These are phyloP conservation scores for Carlito syrichta DNA, from an alignment of 2,113 vertebrate species.

Conservation along the genomic window DNA sequence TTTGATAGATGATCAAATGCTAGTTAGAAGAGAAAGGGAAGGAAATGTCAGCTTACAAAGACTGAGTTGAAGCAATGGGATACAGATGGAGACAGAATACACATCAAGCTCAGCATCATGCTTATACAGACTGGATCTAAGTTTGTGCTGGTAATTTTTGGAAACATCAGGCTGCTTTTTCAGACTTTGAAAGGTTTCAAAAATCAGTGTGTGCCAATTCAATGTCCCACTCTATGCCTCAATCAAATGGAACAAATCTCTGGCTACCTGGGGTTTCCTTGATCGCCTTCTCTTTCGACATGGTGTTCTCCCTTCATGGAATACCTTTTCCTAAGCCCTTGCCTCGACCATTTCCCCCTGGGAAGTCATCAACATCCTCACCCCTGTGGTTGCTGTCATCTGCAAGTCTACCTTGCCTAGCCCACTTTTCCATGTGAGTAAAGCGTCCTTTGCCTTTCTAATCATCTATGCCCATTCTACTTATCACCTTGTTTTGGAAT, in stretches of 20 bases:
- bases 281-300: not conserved
- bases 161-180: not conserved
- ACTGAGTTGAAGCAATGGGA: not conserved
- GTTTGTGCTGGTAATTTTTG: not conserved
- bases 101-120: not conserved
- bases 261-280: not conserved
- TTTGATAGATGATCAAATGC: not conserved
- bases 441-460: not conserved
- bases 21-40: not conserved
- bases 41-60: not conserved
- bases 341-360: not conserved
- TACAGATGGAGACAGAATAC: not conserved
- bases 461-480: not conserved
- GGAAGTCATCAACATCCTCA: not conserved
- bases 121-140: not conserved
- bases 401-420: not conserved
- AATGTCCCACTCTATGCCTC: not conserved
- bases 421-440: fast-evolving
- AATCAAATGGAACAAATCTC: not conserved
- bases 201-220: not conserved
- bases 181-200: not conserved
- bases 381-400: not conserved
- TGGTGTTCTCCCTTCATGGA: not conserved
- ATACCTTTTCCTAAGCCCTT: not conserved
- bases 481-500: constrained; percentile 23